Percentiles rank a stretch among this genome's conserved stretches.
Conservation (phyloP, 2,113 vertebrate species). For the Atrichornis clamosus region DNA sequence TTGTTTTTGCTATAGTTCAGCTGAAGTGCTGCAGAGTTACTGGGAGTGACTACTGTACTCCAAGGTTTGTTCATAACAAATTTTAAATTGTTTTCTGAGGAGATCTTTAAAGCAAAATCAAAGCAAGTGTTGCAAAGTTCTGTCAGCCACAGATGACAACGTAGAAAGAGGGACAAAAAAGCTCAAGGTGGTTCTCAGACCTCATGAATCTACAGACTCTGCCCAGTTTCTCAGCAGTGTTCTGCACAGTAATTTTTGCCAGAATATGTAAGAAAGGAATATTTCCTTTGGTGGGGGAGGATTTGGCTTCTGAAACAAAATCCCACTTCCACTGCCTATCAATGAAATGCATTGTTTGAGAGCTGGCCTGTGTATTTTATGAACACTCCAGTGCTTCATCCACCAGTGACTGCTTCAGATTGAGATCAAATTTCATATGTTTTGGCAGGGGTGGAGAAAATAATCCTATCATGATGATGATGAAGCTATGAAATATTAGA, state of each 20-base stretch:
- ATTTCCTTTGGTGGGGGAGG: not conserved
- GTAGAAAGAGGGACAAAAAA: not conserved
- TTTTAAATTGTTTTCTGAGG: not conserved
- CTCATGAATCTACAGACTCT: not conserved
- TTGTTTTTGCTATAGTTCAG: constrained; percentile 34
- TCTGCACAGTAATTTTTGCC: not conserved
- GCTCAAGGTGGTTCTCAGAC: not conserved
- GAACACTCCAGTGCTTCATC: not conserved
- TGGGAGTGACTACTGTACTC: not conserved
- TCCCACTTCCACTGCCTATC: not conserved
- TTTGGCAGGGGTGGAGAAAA: not conserved
- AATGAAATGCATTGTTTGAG: not conserved
- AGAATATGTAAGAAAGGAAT: not conserved
- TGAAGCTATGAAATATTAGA: not conserved
- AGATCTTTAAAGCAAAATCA: not conserved
- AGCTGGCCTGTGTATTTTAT: not conserved
- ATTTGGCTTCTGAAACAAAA: constrained; percentile 21
- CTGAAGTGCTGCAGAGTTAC: not conserved
- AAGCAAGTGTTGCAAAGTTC: not conserved
- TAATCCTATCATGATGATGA: not conserved
- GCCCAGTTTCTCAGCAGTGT: not conserved
- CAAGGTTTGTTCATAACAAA: not conserved
- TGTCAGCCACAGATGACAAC: not conserved
- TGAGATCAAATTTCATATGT: not conserved
- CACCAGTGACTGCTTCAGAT: not conserved